Percentiles rank a stretch among this genome's conserved stretches.
Evolutionary conservation across 2,888 invertebrate species (phyloP).

Genomic region (Blastobasis lacticolella): DNA sequence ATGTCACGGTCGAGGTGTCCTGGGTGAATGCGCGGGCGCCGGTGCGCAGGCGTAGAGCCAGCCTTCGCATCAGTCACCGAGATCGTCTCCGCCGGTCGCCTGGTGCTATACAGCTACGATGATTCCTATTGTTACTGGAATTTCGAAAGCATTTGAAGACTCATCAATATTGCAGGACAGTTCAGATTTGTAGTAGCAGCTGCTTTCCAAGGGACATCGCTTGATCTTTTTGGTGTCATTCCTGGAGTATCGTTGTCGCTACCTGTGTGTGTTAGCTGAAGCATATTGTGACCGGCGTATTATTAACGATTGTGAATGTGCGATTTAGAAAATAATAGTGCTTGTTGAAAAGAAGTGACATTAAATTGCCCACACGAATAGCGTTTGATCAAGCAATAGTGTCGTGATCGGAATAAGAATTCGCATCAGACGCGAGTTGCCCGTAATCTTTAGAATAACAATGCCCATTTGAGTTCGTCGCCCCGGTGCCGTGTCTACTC

Average conservation of each 20-base stretch:
- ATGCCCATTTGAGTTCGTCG: constrained; percentile 59
- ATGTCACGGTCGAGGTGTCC: constrained; percentile 60
- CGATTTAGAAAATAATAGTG: not conserved
- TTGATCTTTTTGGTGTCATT: too few relatives aligned
- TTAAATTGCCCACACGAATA: constrained; percentile 24
- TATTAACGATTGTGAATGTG: not conserved
- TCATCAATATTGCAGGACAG: too few relatives aligned
- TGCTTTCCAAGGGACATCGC: too few relatives aligned
- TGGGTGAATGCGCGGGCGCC: constrained; percentile 27
- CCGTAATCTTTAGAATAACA: constrained; percentile 63
- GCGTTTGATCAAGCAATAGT: constrained; percentile 37
- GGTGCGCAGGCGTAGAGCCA: too few relatives aligned
- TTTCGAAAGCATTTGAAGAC: too few relatives aligned
- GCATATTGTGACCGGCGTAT: not conserved
- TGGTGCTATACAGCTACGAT: not conserved
- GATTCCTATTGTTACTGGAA: not conserved
- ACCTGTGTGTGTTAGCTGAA: too few relatives aligned
- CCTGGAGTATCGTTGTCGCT: too few relatives aligned
- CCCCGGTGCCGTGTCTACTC: constrained; percentile 44
- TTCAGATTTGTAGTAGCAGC: too few relatives aligned
- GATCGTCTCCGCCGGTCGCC: constrained; percentile 17
- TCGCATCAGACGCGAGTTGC: constrained; percentile 18
- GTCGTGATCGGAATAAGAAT: constrained; percentile 58
- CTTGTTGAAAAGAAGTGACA: too few relatives aligned
- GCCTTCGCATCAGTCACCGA: constrained; percentile 32